A percentile compares a stretch with the other conserved stretches of the same genome.
These are phyloP conservation scores for Caranx melampygus DNA, from an alignment of 2,113 vertebrate species.

Conservation along the genomic window DNA sequence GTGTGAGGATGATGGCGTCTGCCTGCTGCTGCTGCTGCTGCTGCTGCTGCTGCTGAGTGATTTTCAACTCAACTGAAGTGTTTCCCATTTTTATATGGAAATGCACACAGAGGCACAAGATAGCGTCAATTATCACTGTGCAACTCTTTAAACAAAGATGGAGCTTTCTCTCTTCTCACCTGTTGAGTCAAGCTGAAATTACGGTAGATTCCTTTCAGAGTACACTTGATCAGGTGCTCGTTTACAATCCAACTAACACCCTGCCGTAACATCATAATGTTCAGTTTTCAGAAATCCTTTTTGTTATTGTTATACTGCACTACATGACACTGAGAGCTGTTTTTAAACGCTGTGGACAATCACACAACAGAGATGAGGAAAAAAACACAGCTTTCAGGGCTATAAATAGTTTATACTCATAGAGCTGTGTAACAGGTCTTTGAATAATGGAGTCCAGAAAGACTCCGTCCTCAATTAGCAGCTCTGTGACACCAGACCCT, in stretches of 20 bases:
- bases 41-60: conserved; percentile 20
- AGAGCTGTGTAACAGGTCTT: neutral
- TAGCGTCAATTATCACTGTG: conserved; percentile 43
- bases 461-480: too few species aligned
- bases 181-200: too few species aligned
- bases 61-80: conserved; percentile 21
- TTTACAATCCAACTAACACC: too few species aligned
- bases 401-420: neutral
- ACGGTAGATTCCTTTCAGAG: too few species aligned
- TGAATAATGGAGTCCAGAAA: neutral
- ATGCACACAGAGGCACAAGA: conserved; percentile 25
- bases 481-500: too few species aligned
- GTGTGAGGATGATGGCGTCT: conserved; percentile 1
- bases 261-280: too few species aligned
- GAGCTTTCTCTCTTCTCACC: too few species aligned
- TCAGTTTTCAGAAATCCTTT: too few species aligned
- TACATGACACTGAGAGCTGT: too few species aligned
- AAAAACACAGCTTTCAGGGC: neutral
- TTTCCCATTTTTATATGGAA: conserved; percentile 20
- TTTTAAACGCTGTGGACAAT: neutral
- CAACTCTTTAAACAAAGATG: too few species aligned
- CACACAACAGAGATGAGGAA: conserved; percentile 15
- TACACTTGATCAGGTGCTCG: too few species aligned
- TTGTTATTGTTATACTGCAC: too few species aligned
- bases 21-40: conserved; percentile 23